Evolutionary conservation across 2,113 vertebrate genomes (phyloP), one percentile per base, ranked within the genome.

Genomic region (Caranx ignobilis): DNA sequence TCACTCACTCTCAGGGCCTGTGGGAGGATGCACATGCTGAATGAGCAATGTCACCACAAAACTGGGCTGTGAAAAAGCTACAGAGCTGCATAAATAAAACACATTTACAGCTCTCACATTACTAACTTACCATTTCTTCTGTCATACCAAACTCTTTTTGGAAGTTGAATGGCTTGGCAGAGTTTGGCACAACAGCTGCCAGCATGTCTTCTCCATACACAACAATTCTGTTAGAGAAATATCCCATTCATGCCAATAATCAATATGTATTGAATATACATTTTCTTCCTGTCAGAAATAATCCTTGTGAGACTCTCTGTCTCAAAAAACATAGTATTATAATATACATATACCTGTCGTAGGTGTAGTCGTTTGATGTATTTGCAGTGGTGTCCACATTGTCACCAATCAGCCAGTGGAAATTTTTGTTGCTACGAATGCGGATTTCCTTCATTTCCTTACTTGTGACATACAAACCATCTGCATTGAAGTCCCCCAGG

Each of bases 81-180:
- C 26, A 2, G 11, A 55, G 4, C 2, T 11, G n/a, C 11, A 1
- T 13, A 45, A 2, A 35, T 19, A 19, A 9, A 11, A 11, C 13
- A 54, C 39, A 9, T 9, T 41, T 2, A 37, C 11, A 13, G 13
- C 11, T 7, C 50, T 11, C 21, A 15, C 16, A 5, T 56, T 11
- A 52, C 15, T 26, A 69, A 34, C 75, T 75, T 62, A 96, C 95
- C 73, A 81, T 82, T 70, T 94, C 61, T 13, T 88, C 61, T 12
- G 91, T 90, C 67, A 96, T 78, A 0, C 63, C 13, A 2, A 93
- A 95, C 6, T 89, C 93, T 32, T 57, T 41, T 2, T 95, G 92
- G 72, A 96, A 96, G 83, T 96, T 89, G 16, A 96, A 97, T 0
- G 94, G 70, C 66, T 83, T 88, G 0, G 95, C 96, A 0, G 95